phyloP scores from a whole-genome alignment of 2,113 vertebrate genomes.

The Lichenostomus cassidix region DNA sequence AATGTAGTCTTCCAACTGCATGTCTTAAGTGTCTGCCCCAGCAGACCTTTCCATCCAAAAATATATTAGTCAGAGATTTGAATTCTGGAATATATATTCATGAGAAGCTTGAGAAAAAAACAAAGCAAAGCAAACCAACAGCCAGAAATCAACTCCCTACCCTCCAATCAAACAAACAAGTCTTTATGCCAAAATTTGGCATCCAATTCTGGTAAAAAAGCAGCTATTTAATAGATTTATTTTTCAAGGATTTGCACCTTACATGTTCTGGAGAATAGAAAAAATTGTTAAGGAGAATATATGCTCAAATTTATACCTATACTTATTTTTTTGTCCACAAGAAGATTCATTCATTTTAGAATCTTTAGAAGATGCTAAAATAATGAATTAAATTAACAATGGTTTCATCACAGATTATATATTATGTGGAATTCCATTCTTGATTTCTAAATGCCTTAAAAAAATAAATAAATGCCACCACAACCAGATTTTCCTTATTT shows the following conservation, averaged over 20 bases:
- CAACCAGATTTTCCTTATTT: not conserved
- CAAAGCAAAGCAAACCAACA: not conserved
- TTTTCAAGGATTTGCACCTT: not conserved
- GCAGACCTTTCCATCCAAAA: not conserved
- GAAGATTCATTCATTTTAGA: not conserved
- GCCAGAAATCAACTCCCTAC: not conserved
- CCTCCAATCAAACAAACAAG: not conserved
- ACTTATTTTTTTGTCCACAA: not conserved
- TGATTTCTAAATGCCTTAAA: not conserved
- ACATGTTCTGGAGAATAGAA: not conserved
- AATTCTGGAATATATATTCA: not conserved
- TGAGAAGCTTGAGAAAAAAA: not conserved
- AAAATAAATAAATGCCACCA: not conserved
- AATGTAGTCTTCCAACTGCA: not conserved
- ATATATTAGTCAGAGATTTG: not conserved
- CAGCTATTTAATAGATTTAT: not conserved
- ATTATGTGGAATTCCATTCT: not conserved
- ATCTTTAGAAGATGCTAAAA: not conserved
- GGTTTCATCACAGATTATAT: not conserved
- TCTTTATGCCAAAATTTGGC: not conserved
- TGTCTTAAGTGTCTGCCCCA: fast-evolving
- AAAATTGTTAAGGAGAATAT: not conserved
- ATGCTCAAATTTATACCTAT: not conserved
- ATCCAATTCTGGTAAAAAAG: not conserved
- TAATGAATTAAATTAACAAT: not conserved